Base-by-base conservation (phyloP, 2,888 invertebrate species). In the Amblyjoppa proteus region DNA sequence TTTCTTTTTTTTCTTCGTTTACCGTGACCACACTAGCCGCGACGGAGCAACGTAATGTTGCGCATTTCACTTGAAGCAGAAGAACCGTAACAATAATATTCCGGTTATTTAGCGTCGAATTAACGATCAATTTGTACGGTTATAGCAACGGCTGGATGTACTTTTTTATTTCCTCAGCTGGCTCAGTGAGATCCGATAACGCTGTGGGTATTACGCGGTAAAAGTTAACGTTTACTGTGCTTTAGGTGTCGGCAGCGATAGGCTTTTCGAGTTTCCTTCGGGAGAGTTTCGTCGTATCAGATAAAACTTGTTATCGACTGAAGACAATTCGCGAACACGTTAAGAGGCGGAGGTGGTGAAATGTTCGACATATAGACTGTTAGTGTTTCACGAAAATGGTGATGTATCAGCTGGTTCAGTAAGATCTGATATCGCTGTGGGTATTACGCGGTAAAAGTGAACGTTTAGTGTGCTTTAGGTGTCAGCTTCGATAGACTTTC, bases 31-130 rank as follows among this genome's bases (percentile, higher is more conserved):
- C 20, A 7, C 25, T 49, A 13, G 9, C 56, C 56, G 58, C 53
- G 56, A 77, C 56, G 56, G 41, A 25, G 25, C 41, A 56, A 58
- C 45, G 41, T 28, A 69, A 77, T 56, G 56, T 69, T 28, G 9
- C 38, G n/a, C 28, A 7, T 69, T 56, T 77, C 28, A 25, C 58
- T 41, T 25, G n/a, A 66, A 34, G 20, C 34, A 11, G 66, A 38
- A 31, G n/a, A 76, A 66, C 49, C 49, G 28, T n/a, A 25, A 41
- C 13, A 49, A 16, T 49, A 49, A 49, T 49, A 49, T 16, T 49
- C 16, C 45, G 16, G 45, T 49, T 49, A 16, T 49, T 13, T 49
- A 49, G 4, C 13, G 16, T 49, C 16, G 45, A 49, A 49, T 41
- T 41, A 41, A 16, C 13, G 45, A 49, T 68, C 7, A 25, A 20